A percentile compares a stretch with the other conserved stretches of the same genome.
phyloP scores from a whole-genome alignment of 2,797 vertebrate species.

The Urosaurus nigricauda region DNA sequence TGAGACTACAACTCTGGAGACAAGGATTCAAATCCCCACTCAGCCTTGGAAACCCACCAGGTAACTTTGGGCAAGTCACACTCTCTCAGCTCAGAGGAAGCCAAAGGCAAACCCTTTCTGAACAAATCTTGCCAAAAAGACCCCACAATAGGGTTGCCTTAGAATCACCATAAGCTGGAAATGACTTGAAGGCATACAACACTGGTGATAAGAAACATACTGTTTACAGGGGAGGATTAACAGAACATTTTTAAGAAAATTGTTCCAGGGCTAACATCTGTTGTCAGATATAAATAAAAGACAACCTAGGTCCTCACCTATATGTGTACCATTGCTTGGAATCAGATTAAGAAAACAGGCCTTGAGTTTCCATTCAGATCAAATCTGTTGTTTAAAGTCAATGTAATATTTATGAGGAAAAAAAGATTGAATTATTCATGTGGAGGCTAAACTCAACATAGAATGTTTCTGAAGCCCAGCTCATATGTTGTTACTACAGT shows the following conservation, averaged over 20 bases:
- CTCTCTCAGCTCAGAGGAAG: background rate
- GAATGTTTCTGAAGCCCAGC: background rate
- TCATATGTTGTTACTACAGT: background rate
- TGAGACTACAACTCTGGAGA: too few species aligned
- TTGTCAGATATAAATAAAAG: constrained; percentile 5
- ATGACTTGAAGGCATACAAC: too few species aligned
- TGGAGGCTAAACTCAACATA: background rate
- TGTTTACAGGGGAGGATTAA: background rate
- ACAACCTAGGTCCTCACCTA: background rate
- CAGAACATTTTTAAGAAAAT: background rate
- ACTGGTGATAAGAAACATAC: background rate
- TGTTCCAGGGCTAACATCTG: background rate
- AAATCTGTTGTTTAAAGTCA: background rate
- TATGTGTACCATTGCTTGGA: background rate
- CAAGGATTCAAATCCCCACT: background rate
- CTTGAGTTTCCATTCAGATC: constrained; percentile 27
- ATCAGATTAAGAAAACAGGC: background rate
- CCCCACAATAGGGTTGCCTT: too few species aligned
- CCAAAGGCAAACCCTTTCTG: too few species aligned
- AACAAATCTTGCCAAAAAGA: too few species aligned
- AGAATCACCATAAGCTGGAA: too few species aligned
- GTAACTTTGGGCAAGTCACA: background rate
- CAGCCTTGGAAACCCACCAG: background rate
- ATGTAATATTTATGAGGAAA: constrained; percentile 31
- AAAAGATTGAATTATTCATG: background rate